A percentile compares a stretch with the other conserved stretches of the same genome.
These are phyloP conservation scores for Coranthus polyacanthus DNA, from an alignment of 2,797 vertebrate species.

Conservation along the genomic window DNA sequence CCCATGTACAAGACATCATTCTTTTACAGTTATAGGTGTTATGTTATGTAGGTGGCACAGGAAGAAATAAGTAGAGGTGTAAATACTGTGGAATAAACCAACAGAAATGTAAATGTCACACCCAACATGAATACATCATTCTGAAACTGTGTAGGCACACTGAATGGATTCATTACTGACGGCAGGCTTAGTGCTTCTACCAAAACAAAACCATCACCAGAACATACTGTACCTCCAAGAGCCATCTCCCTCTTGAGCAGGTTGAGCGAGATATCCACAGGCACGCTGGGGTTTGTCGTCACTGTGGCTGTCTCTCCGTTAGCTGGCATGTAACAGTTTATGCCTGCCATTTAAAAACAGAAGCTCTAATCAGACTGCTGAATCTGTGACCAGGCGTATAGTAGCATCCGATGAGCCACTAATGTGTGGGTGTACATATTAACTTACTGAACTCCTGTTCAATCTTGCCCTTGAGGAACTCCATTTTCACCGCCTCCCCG, in stretches of 20 bases:
- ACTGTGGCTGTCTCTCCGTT: conserved; percentile 92
- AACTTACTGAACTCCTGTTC: conserved; percentile 96
- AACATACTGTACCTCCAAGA: conserved; percentile 83
- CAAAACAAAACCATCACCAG: neutral
- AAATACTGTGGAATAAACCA: neutral
- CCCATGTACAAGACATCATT: neutral
- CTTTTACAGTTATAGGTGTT: conserved; percentile 10
- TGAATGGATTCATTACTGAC: neutral
- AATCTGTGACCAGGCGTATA: neutral
- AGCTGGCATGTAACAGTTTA: conserved; percentile 95
- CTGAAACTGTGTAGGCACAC: conserved; percentile 12
- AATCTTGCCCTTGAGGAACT: conserved; percentile 97
- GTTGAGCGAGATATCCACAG: conserved; percentile 94
- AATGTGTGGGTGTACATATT: neutral
- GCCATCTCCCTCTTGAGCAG: conserved; percentile 94
- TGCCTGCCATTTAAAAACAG: conserved; percentile 76
- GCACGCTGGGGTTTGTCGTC: conserved; percentile 94
- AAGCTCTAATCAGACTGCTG: neutral
- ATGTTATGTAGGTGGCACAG: conserved; percentile 17
- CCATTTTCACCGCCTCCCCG: conserved; percentile 97
- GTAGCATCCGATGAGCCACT: neutral
- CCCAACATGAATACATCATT: neutral
- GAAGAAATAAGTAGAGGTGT: too few species aligned
- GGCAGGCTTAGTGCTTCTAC: neutral
- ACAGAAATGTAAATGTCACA: conserved; percentile 14